Conservation (phyloP, 1,140 invertebrate species). For the Lasioglossum baleicum region DNA sequence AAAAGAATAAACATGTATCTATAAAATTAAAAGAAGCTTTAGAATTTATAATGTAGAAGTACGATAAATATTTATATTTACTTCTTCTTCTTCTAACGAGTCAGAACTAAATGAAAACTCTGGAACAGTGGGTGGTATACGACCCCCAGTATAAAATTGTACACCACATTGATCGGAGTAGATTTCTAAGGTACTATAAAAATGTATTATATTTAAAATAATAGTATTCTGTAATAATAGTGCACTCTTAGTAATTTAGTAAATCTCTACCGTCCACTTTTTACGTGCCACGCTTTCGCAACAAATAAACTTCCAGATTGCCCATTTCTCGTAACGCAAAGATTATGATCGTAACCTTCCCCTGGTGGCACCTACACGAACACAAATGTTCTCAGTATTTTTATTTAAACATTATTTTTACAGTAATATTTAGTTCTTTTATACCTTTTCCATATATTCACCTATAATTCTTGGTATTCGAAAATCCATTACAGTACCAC, state of each 20-base stretch:
- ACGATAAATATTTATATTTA: not conserved
- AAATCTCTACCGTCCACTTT: slow-evolving; percentile 80
- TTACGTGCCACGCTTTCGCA: slow-evolving; percentile 83
- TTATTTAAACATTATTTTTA: not conserved
- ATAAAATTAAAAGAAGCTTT: not conserved
- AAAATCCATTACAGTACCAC: slow-evolving; percentile 82
- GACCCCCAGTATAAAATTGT: slow-evolving; percentile 92
- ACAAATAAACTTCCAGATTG: slow-evolving; percentile 58
- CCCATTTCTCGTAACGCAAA: slow-evolving; percentile 78
- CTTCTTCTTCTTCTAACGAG: not conserved
- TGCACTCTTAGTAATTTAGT: slow-evolving; percentile 5
- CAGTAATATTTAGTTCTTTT: not conserved
- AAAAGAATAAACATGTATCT: not conserved
- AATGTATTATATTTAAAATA: not conserved
- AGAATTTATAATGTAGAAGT: not conserved
- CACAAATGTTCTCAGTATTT: not conserved
- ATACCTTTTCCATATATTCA: slow-evolving; percentile 71
- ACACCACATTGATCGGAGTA: slow-evolving; percentile 92
- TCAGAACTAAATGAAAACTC: slow-evolving; percentile 16
- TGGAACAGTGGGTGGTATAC: slow-evolving; percentile 79
- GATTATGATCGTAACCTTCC: slow-evolving; percentile 84
- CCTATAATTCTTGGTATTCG: slow-evolving; percentile 78
- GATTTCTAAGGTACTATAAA: slow-evolving; percentile 84
- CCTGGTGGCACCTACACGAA: slow-evolving; percentile 64
- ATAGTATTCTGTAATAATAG: slow-evolving; percentile 13